Evolutionary conservation across 53 echinoderm and acorn worm species (phyloP).

Genomic region (Arbacia lixula): DNA sequence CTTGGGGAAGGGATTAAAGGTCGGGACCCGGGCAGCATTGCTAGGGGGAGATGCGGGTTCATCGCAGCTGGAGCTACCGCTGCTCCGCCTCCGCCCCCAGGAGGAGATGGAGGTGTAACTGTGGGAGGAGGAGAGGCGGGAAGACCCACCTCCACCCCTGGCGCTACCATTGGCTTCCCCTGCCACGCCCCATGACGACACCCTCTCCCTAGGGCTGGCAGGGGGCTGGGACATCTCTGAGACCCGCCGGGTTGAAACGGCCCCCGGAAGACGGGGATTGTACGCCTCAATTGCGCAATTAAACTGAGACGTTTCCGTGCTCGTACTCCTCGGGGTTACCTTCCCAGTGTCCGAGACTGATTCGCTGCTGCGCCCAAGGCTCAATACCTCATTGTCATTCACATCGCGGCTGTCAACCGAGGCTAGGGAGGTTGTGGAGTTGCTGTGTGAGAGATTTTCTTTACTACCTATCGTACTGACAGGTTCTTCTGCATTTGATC

Average conservation of each 20-base stretch:
- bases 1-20: conserved; percentile 89
- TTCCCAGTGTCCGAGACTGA: conserved; percentile 26
- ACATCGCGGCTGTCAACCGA: conserved; percentile 20
- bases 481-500: no score
- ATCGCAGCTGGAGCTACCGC: conserved; percentile 59
- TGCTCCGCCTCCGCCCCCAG: conserved; percentile 6
- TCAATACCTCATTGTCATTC: neutral
- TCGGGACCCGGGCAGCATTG: no score
- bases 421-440: neutral
- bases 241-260: neutral
- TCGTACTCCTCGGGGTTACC: conserved; percentile 4
- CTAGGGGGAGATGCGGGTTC: conserved; percentile 54
- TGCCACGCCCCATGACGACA: conserved; percentile 3
- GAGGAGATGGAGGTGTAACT: conserved; percentile 7
- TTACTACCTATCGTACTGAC: no score
- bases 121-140: neutral
- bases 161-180: no score
- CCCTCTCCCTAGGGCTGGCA: conserved; percentile 44
- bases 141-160: neutral
- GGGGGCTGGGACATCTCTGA: conserved; percentile 3
- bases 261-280: conserved; percentile 67
- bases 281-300: conserved; percentile 81
- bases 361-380: neutral
- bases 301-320: conserved; percentile 65
- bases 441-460: neutral